Base-by-base conservation (phyloP, 2,797 vertebrate species). In the Squalus acanthias region DNA sequence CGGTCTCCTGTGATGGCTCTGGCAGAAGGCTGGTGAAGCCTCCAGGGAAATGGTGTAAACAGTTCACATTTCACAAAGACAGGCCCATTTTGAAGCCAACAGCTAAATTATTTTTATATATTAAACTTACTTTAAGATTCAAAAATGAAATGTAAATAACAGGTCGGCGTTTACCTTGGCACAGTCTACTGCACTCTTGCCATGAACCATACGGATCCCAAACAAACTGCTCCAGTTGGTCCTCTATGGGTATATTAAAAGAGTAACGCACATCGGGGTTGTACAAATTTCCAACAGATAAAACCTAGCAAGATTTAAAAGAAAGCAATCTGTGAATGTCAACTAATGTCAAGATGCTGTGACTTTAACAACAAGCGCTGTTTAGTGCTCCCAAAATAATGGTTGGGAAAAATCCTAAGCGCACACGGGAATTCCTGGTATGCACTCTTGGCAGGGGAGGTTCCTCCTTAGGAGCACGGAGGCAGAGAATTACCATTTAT, bases 261-360 rank as follows among this genome's bases (percentile, higher is more conserved):
- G 99, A 99, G 96, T 99, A 99, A 95, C 97, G 99, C 92, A 99
- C 98, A 96, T 99, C 99, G 96, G 99, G 99, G 97, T 98, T 99
- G 97, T 99, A 98, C 91, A 99, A 98, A 97, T 99, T 99, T 97
- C 99, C 99, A 97, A 99, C 99, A 97, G 99, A 99, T 96, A 99
- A 97, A 97, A 99, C 99, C 99, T 99, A 97, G n/a, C 95, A 96
- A 69, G 13, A 79, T 79, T 67, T 33, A 33, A 91, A 91, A 67
- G 33, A 96, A 96, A 96, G 9, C 15, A 89, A n/a, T 53, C 33
- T 53, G 60, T 92, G 46, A 67, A 74, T 60, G 69, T 57, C 82
- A 96, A 93, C 91, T 10, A 12, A 65, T 20, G 13, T 63, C n/a
- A 92, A 39, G 33, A n/a, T 6, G 15, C 13, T 92, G 89, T n/a